These are phyloP conservation scores for Myiozetetes cayanensis DNA, from an alignment of 2,113 vertebrate genomes.

Conservation along the genomic window DNA sequence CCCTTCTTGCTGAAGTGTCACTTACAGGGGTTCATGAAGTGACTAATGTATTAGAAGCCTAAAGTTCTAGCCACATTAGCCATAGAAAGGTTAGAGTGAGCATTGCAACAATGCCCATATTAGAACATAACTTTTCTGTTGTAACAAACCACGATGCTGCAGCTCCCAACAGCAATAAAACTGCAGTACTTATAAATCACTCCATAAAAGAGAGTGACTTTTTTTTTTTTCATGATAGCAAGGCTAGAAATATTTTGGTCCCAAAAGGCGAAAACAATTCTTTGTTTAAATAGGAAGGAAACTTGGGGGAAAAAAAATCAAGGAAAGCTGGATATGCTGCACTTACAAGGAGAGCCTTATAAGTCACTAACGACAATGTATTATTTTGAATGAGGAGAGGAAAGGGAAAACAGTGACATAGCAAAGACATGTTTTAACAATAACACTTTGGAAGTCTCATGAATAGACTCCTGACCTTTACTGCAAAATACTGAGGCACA, in stretches of 20 bases:
- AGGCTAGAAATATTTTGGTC: constrained; percentile 5
- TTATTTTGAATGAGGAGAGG: constrained; percentile 68
- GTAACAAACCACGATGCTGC: not conserved
- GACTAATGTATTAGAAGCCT: not conserved
- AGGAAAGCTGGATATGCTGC: not conserved
- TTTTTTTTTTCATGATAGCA: not conserved
- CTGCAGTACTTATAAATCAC: not conserved
- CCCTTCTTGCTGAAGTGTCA: not conserved
- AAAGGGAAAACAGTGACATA: constrained; percentile 67
- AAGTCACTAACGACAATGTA: constrained; percentile 39
- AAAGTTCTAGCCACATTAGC: not conserved
- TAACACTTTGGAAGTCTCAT: constrained; percentile 54
- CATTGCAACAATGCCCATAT: not conserved
- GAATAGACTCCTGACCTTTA: constrained; percentile 50
- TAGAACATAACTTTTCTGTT: not conserved
- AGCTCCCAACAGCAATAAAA: not conserved
- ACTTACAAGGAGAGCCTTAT: not conserved
- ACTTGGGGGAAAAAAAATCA: not conserved
- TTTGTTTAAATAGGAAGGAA: constrained; percentile 64
- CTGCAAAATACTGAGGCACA: constrained; percentile 46
- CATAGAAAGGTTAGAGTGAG: not conserved
- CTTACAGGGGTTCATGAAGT: not conserved
- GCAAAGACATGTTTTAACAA: constrained; percentile 70
- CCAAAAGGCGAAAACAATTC: not conserved
- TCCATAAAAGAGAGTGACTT: not conserved